Evolutionary conservation across 2,797 vertebrate species (phyloP).

Genomic region (Chiloscyllium punctatum): DNA sequence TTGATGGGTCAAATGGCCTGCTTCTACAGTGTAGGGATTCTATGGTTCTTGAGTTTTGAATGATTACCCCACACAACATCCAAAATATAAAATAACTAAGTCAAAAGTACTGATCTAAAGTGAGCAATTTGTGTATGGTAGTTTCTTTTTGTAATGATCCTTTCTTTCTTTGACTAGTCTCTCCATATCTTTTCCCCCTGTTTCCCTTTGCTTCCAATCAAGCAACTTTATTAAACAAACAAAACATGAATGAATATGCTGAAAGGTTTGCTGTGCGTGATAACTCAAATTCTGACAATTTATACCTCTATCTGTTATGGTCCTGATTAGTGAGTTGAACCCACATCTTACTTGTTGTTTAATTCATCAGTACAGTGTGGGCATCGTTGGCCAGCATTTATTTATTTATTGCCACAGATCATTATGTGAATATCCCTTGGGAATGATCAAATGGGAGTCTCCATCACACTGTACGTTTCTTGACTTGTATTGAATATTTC

Average conservation of each 20-base stretch:
- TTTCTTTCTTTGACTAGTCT: background rate
- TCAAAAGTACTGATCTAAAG: background rate
- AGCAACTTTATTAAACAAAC: background rate
- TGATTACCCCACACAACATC: background rate
- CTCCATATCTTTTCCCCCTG: background rate
- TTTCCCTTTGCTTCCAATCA: background rate
- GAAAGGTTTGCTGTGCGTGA: background rate
- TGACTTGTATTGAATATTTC: background rate
- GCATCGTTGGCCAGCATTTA: no score
- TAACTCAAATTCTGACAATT: background rate
- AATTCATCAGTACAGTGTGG: no score
- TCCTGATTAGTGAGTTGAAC: background rate
- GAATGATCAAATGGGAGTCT: background rate
- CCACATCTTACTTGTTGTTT: background rate
- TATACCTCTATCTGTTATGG: background rate
- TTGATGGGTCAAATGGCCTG: no score
- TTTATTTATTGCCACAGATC: background rate
- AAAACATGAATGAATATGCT: background rate
- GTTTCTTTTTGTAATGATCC: background rate
- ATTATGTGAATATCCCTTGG: background rate
- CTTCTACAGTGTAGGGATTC: background rate
- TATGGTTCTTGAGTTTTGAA: background rate
- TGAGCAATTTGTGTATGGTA: background rate
- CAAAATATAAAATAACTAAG: background rate
- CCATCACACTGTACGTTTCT: background rate